Base-by-base conservation (phyloP, 1,140 invertebrate species). In the Pogonomyrmex californicus region DNA sequence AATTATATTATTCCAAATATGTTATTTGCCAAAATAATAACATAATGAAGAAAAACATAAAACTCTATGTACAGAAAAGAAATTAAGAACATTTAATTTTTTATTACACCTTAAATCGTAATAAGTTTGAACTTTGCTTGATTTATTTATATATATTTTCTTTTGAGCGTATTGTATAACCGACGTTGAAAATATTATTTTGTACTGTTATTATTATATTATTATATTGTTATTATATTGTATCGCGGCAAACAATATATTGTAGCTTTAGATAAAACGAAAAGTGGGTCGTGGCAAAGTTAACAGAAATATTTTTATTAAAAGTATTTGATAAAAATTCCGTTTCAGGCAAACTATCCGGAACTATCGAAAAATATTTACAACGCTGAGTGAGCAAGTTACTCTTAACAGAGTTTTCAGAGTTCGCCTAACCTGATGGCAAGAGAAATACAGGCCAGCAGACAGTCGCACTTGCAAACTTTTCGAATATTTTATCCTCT, bases 291-390 rank as follows among this genome's bases (percentile, higher is more conserved):
- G 30, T 30, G 17, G 41, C 3, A 49, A 49, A 65, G 30, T 49
- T 78, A 78, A 33, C 1, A 41, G 5, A 65, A 78, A 65, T 49
- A 65, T 78, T 65, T 78, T 66, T 78, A 65, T 78, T 78, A 47
- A 14, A 65, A 65, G 44, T 78, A 65, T 65, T 78, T 63, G 65
- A 36, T 44, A 36, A 9, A 47, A 78, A 49, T 65, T 17, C 17
- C 6, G 3, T 47, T 65, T 65, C 10, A n/a, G 5, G 1, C 10
- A 78, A 78, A 65, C 58, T 78, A 78, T 78, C 9, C 33, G 30
- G n/a, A 73, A 60, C 54, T 75, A 83, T 73, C 33, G 70, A 75
- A 62, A 83, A 83, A 83, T 83, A 75, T 83, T 83, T 83, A 38
- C 54, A 47, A 5, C 41, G 9, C 49, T 47, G 17, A 49, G 23